Conservation (phyloP, 1,140 invertebrate genomes). For the Chionoecetes opilio region DNA sequence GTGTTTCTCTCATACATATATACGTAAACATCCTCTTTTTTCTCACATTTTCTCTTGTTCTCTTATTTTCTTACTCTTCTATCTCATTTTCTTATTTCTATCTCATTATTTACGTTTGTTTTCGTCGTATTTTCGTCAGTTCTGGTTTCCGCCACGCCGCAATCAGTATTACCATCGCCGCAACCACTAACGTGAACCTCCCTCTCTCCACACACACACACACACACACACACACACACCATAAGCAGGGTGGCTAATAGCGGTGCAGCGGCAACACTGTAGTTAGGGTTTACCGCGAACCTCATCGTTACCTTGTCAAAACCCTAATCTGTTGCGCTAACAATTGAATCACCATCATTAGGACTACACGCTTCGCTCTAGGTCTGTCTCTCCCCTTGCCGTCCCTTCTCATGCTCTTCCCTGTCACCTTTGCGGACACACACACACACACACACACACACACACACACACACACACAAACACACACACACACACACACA, state of each 20-base stretch:
- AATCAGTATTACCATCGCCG: slow-evolving; percentile 17
- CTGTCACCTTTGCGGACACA: too few species aligned
- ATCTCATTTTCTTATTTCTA: neutral
- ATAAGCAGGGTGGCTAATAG: slow-evolving; percentile 1
- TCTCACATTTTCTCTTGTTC: neutral
- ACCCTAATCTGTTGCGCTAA: slow-evolving; percentile 51
- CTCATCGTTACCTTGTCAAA: neutral
- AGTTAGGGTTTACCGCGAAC: slow-evolving; percentile 29
- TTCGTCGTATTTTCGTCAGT: neutral
- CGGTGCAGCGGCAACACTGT: neutral
- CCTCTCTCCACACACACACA: too few species aligned
- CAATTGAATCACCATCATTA: slow-evolving; percentile 64
- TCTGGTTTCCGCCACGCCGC: neutral
- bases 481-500: neutral
- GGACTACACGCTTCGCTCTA: neutral
- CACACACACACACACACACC: too few species aligned
- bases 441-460: slow-evolving; percentile 6
- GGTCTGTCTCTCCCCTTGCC: neutral
- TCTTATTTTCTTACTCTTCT: neutral
- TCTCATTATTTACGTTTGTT: too few species aligned
- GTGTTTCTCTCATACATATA: too few species aligned
- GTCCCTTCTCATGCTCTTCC: neutral
- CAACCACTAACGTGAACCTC: neutral
- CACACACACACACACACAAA: slow-evolving; percentile 19
- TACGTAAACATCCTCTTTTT: too few species aligned